These are phyloP conservation scores for Pachycephala philippinensis DNA, from an alignment of 2,113 vertebrate species.

Conservation along the genomic window DNA sequence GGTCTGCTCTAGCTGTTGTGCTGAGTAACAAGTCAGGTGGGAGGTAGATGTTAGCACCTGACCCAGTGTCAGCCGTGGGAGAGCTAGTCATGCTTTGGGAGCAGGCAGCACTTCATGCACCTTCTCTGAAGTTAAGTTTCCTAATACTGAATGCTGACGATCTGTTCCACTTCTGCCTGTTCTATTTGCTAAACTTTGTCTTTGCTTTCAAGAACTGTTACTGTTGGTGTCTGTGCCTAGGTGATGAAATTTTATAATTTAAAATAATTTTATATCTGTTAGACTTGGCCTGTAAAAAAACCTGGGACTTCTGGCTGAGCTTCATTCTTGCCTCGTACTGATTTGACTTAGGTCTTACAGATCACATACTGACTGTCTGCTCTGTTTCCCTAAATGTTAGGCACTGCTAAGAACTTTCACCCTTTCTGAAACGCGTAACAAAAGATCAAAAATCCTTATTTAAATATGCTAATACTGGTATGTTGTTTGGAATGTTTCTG, in stretches of 20 bases:
- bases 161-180: slow-evolving; percentile 8
- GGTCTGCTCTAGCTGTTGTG: background rate
- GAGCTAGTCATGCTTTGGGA: background rate
- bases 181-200: slow-evolving; percentile 51
- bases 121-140: background rate
- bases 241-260: background rate
- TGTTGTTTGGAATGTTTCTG: background rate
- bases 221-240: slow-evolving; percentile 37
- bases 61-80: background rate
- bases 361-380: slow-evolving; percentile 22
- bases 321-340: background rate
- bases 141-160: background rate
- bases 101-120: background rate
- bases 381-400: slow-evolving; percentile 31
- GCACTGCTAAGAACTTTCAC: background rate
- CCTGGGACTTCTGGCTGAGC: background rate
- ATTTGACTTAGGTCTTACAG: background rate
- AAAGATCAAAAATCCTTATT: background rate
- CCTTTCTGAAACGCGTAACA: background rate
- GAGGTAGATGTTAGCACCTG: background rate
- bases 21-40: background rate
- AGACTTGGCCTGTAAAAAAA: background rate
- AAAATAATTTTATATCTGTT: background rate
- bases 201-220: slow-evolving; percentile 51
- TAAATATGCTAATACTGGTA: background rate